These are phyloP conservation scores for Echeneis naucrates DNA, from an alignment of 2,797 vertebrate genomes.

Conservation along the genomic window DNA sequence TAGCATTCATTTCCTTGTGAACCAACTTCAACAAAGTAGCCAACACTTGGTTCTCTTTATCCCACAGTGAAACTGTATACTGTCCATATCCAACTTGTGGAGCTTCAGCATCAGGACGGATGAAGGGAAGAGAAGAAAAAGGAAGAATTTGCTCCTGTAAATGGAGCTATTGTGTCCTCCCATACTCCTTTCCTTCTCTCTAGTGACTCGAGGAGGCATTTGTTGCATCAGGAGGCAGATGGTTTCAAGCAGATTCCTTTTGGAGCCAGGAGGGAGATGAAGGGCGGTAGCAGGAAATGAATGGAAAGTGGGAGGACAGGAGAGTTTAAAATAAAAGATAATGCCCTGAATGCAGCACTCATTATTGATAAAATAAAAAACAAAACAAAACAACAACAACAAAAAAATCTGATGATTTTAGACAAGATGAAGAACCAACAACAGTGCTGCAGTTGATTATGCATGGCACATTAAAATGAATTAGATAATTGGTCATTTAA, in stretches of 20 bases:
- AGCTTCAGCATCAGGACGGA: slow-evolving; percentile 57
- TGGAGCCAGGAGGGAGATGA: slow-evolving; percentile 52
- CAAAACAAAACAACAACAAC: no score
- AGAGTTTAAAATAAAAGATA: slow-evolving; percentile 53
- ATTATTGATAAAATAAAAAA: slow-evolving; percentile 30
- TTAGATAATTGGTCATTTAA: no score
- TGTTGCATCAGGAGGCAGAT: slow-evolving; percentile 74
- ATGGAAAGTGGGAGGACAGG: slow-evolving; percentile 48
- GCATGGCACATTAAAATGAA: neutral
- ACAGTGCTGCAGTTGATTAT: neutral
- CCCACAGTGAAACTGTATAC: slow-evolving; percentile 16
- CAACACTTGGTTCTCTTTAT: slow-evolving; percentile 63
- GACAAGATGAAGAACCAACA: slow-evolving; percentile 11
- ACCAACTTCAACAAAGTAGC: slow-evolving; percentile 26
- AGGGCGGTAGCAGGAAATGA: slow-evolving; percentile 52
- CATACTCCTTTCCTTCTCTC: slow-evolving; percentile 52
- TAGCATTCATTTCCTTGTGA: slow-evolving; percentile 19
- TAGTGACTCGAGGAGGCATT: slow-evolving; percentile 59
- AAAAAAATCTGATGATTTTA: slow-evolving; percentile 19
- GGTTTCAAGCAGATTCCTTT: slow-evolving; percentile 74
- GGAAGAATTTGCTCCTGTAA: slow-evolving; percentile 54
- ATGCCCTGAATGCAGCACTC: slow-evolving; percentile 38
- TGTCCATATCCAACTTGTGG: slow-evolving; percentile 38
- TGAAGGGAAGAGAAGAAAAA: slow-evolving; percentile 32
- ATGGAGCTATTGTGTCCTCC: slow-evolving; percentile 60